A percentile compares a stretch with the other conserved stretches of the same genome.
phyloP scores from a whole-genome alignment of 2,113 vertebrate genomes.

The Abramis brama region DNA sequence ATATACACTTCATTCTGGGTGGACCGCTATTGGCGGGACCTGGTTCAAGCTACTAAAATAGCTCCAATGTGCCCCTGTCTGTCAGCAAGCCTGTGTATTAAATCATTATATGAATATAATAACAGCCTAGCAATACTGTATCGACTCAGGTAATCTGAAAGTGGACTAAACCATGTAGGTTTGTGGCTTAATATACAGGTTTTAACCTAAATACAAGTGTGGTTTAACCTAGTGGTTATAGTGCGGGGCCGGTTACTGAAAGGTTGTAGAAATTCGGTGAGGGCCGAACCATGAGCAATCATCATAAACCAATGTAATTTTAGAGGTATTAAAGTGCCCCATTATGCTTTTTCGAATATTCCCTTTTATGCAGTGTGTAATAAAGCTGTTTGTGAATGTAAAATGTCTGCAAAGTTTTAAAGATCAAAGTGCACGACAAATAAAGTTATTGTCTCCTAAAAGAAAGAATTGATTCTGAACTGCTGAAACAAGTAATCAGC shows the following conservation, averaged over 20 bases:
- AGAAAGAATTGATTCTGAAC: no score
- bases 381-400: no score
- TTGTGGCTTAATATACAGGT: neutral
- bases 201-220: neutral
- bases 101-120: no score
- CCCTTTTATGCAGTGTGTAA: no score
- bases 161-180: no score
- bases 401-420: no score
- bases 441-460: no score
- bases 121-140: neutral
- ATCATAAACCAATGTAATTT: neutral
- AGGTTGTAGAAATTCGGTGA: neutral
- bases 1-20: neutral
- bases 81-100: neutral
- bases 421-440: no score
- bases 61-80: neutral
- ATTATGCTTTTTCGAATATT: no score
- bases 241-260: neutral
- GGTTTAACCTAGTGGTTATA: neutral
- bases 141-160: neutral
- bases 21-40: neutral
- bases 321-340: neutral
- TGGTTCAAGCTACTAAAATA: slow-evolving; percentile 18
- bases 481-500: no score
- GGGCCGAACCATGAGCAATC: neutral